Evolutionary conservation across 2,113 vertebrate genomes (phyloP), one percentile per base, ranked within the genome.

Genomic region (Chroicocephalus ridibundus): DNA sequence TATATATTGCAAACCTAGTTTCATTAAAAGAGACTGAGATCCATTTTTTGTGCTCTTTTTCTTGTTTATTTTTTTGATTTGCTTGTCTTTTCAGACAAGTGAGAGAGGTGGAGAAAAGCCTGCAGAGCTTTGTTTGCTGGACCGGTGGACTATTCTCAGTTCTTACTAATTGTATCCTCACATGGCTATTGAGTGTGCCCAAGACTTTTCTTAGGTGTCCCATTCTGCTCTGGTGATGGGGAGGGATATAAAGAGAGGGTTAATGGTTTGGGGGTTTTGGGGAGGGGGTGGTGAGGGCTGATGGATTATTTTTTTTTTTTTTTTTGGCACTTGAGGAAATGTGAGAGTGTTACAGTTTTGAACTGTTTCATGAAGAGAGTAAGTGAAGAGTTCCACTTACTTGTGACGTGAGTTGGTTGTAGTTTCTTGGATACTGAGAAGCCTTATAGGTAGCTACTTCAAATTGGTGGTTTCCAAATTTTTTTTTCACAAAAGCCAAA

Each of bases 301-400:
- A 40, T 32, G 32, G 65, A 11, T 4, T 13, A 25, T 54, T 19
- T 17, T 13, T n/a, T 54, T 19, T 36, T 36, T 36, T 17, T 13
- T n/a, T 54, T 84, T 72, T 75, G 42, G 8, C 11, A 20, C n/a
- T 71, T 54, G 40, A 72, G 15, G 17, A 66, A 66, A 61, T 36
- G 1, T 3, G 2, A 2, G 10, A 54, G 8, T 42, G 5, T 22
- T 55, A 1, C 0, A 31, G 5, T 70, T 82, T 21, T 82, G 14
- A 93, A 51, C 17, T 76, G 25, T 60, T 71, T 3, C 5, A 7
- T 34, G 36, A 58, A 60, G 26, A 71, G 11, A 4, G 7, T 44
- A n/a, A 68, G 12, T 47, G 19, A 64, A 66, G 46, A 52, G 6
- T 70, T 80, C 2, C 7, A 3, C 22, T 85, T 89, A 6, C 6